A percentile compares a stretch with the other conserved stretches of the same genome.
phyloP scores from a whole-genome alignment of 2,888 invertebrate species.

The Trachelus iudaicus region DNA sequence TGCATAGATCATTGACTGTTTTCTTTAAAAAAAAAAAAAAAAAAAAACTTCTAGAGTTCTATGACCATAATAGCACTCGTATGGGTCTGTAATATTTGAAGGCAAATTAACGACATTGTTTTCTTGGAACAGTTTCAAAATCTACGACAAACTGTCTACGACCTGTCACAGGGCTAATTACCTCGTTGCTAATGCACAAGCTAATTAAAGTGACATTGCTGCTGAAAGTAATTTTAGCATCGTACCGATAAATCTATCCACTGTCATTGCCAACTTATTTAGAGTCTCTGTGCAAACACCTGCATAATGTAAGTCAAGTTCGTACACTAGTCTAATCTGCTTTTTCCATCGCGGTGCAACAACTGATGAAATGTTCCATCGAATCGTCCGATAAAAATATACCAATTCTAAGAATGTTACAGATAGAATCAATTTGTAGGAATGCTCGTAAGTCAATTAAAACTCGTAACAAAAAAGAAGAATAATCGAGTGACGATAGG shows the following conservation, averaged over 20 bases:
- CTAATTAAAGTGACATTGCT: neutral
- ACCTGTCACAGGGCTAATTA: neutral
- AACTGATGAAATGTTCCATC: neutral
- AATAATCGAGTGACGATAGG: neutral
- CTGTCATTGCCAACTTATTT: neutral
- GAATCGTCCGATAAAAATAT: neutral
- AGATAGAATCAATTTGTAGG: neutral
- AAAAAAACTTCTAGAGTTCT: neutral
- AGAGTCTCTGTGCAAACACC: neutral
- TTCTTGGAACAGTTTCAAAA: neutral
- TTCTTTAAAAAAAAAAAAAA: neutral
- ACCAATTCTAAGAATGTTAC: neutral
- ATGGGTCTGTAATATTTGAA: neutral
- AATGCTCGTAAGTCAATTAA: neutral
- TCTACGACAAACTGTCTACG: neutral
- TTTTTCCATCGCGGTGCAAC: neutral
- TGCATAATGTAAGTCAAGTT: neutral
- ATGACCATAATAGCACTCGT: neutral
- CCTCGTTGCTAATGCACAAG: neutral
- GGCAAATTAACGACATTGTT: neutral
- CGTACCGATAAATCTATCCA: neutral
- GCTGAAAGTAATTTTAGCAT: neutral
- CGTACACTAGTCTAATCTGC: neutral
- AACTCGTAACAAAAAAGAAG: neutral
- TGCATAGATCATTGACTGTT: neutral